A percentile compares a stretch with the other conserved stretches of the same genome.
These are phyloP conservation scores for Anadara kagoshimensis DNA, from an alignment of 1,140 invertebrate species.

Conservation along the genomic window DNA sequence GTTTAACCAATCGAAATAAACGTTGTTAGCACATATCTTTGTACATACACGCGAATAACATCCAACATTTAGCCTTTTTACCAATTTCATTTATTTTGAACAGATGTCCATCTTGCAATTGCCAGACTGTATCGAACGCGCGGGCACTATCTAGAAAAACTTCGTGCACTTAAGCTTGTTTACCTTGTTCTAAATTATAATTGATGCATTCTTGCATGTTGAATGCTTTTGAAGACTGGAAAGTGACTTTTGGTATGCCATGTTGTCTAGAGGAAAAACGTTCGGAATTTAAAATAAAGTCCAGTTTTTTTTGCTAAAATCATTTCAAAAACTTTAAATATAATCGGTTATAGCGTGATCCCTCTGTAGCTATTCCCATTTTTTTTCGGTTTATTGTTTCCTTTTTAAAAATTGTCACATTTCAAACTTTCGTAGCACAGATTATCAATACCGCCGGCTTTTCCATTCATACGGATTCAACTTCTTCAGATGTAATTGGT, in stretches of 20 bases:
- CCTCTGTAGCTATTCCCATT: slow-evolving; percentile 4
- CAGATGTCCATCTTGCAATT: too few species aligned
- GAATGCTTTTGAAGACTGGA: neutral
- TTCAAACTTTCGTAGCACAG: slow-evolving; percentile 7
- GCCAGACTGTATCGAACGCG: too few species aligned
- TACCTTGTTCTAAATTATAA: neutral
- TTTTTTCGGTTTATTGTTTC: neutral
- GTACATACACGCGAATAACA: neutral
- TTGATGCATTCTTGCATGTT: neutral
- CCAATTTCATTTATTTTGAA: too few species aligned
- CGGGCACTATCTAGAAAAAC: too few species aligned
- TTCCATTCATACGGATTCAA: neutral
- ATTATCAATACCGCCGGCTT: slow-evolving; percentile 4
- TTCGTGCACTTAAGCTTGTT: too few species aligned
- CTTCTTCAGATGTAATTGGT: too few species aligned
- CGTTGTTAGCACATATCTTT: neutral
- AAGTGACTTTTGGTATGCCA: slow-evolving; percentile 6
- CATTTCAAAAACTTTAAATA: neutral
- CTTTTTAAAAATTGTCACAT: slow-evolving; percentile 1
- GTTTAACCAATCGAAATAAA: neutral
- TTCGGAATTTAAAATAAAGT: neutral
- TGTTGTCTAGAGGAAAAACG: neutral
- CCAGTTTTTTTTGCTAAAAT: too few species aligned
- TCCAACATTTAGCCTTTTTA: slow-evolving; percentile 3
- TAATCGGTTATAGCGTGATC: neutral